A percentile compares a stretch with the other conserved stretches of the same genome.
Evolutionary conservation across 2,888 invertebrate genomes (phyloP).

Genomic region (Cheilosia scutellata): DNA sequence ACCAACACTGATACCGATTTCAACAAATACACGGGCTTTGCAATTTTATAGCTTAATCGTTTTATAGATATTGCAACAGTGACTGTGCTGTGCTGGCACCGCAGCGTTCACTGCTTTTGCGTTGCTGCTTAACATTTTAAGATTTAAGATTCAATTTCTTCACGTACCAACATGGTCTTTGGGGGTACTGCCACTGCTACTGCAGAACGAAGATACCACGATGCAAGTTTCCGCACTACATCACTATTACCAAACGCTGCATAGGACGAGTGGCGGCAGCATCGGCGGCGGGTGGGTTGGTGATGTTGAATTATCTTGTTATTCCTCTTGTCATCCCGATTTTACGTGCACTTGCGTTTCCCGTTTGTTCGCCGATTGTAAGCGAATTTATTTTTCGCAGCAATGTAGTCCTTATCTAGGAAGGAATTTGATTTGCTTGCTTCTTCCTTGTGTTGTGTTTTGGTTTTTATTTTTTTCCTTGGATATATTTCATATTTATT

Average conservation of each 20-base stretch:
- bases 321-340: constrained; percentile 74
- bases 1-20: not conserved
- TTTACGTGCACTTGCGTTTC: constrained; percentile 71
- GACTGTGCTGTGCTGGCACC: not conserved
- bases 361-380: constrained; percentile 64
- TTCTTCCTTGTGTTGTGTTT: constrained; percentile 14
- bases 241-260: constrained; percentile 42
- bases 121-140: constrained; percentile 32
- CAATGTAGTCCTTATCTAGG: constrained; percentile 17
- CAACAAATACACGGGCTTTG: constrained; percentile 15
- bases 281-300: constrained; percentile 11
- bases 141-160: constrained; percentile 74
- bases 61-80: constrained; percentile 58
- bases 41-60: constrained; percentile 66
- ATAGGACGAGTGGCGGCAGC: not conserved
- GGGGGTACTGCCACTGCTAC: not conserved
- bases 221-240: constrained; percentile 51
- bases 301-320: constrained; percentile 74
- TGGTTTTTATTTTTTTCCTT: constrained; percentile 1
- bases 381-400: constrained; percentile 13
- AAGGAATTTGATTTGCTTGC: constrained; percentile 57
- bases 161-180: constrained; percentile 53
- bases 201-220: constrained; percentile 33
- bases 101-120: not conserved
- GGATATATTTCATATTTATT: constrained; percentile 39